A percentile compares a stretch with the other conserved stretches of the same genome.
phyloP scores from a whole-genome alignment of 2,797 vertebrate species.

The Arnoldichthys spilopterus region DNA sequence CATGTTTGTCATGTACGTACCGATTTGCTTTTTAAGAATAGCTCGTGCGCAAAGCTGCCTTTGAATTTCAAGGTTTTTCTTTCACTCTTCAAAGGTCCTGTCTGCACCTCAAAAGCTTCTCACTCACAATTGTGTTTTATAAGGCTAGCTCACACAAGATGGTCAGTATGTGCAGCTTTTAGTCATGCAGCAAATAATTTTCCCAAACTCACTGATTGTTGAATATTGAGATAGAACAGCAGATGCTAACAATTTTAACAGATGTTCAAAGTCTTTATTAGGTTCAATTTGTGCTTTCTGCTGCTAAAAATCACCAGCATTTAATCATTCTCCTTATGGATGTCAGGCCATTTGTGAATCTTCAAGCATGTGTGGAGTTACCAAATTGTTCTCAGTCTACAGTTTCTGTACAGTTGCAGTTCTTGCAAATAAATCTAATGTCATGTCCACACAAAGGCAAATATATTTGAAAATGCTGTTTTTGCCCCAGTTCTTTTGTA shows the following conservation, averaged over 20 bases:
- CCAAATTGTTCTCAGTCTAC: no score
- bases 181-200: not conserved
- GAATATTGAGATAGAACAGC: not conserved
- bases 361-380: no score
- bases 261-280: not conserved
- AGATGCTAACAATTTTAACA: not conserved
- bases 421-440: not conserved
- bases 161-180: not conserved
- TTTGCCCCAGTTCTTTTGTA: no score
- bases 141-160: not conserved
- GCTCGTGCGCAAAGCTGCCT: not conserved
- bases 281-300: not conserved
- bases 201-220: not conserved
- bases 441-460: no score
- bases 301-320: not conserved
- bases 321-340: not conserved
- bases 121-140: not conserved
- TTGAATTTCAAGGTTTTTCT: slow-evolving; percentile 20
- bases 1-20: not conserved
- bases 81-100: not conserved
- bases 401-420: not conserved
- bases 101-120: not conserved
- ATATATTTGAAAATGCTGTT: no score
- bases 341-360: not conserved
- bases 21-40: slow-evolving; percentile 13